phyloP scores from a whole-genome alignment of 2,797 vertebrate genomes.

The Nannoperca australis region DNA sequence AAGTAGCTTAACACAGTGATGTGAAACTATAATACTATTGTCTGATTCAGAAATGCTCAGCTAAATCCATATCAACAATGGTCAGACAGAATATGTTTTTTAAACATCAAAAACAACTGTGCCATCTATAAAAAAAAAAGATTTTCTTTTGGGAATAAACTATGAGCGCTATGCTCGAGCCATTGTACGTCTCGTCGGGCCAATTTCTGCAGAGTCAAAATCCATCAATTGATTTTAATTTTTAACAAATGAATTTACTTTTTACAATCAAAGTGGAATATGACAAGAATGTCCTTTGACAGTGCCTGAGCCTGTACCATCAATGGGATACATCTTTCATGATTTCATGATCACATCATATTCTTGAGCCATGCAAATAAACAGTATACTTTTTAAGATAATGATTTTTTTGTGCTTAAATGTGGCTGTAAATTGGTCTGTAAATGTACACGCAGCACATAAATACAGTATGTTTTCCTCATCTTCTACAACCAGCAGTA shows the following conservation, averaged over 20 bases:
- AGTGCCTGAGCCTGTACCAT: not conserved
- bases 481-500: slow-evolving; percentile 13
- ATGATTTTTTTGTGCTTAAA: not conserved
- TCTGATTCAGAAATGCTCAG: slow-evolving; percentile 39
- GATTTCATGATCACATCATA: not conserved
- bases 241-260: not conserved
- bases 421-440: not conserved
- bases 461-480: not conserved
- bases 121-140: not conserved
- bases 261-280: not conserved
- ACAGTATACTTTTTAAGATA: not conserved
- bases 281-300: not conserved
- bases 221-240: not conserved
- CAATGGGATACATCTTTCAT: not conserved
- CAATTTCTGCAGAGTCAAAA: slow-evolving; percentile 33
- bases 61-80: slow-evolving; percentile 45
- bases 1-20: slow-evolving; percentile 37
- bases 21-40: slow-evolving; percentile 50
- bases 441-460: not conserved
- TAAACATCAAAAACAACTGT: slow-evolving; percentile 32
- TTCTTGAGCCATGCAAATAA: not conserved
- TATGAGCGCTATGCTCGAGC: slow-evolving; percentile 3
- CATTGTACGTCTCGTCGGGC: slow-evolving; percentile 11
- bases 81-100: slow-evolving; percentile 39
- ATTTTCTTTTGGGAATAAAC: slow-evolving; percentile 27